Evolutionary conservation across 2,888 invertebrate genomes (phyloP), one percentile per base, ranked within the genome.

Genomic region (Ectemnius cavifrons): DNA sequence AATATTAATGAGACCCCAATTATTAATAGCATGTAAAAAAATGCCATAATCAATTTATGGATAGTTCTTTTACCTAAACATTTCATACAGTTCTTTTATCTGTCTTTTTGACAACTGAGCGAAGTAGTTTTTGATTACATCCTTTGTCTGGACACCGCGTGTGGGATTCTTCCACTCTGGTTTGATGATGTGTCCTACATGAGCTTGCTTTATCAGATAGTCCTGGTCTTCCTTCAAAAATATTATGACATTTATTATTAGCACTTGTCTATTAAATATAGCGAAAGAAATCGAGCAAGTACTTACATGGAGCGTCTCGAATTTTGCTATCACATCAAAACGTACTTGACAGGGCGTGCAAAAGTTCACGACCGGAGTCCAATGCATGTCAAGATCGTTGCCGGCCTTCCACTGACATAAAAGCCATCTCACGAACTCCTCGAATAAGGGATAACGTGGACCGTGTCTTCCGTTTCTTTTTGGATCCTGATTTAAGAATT

Each of bases 301-400:
- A 52, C 52, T 52, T 52, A 52, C 52, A 16, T 96, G 95, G 63
- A 97, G 92, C 14, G 96, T 96, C 91, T 96, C 96, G 84, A 96
- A 96, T 92, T 96, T 96, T 71, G 95, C 93, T 83, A 96, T 95
- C 65, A 96, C 93, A 88, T 96, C 95, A 86, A 96, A 96, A 87
- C 95, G 93, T 84, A 96, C 95, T 92, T 96, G 94, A 91, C 97
- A 97, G 0, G 97, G 97, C 46, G 97, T 96, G 89, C 97, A 97
- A 90, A 97, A 96, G 86, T 94, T 94, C 0, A 95, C 94, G 82
- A 96, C 94, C 0, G 97, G 96, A n/a, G 96, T 95, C 95, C 96
- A 96, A 89, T 97, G 97, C 96, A 97, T 97, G 89, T 97, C 96
- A 80, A 96, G 92, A 3, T 93, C 92, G 63, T 94, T 92, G 46